Evolutionary conservation across 2,797 vertebrate genomes (phyloP), one percentile per base, ranked within the genome.

Genomic region (Muscicapa striata): DNA sequence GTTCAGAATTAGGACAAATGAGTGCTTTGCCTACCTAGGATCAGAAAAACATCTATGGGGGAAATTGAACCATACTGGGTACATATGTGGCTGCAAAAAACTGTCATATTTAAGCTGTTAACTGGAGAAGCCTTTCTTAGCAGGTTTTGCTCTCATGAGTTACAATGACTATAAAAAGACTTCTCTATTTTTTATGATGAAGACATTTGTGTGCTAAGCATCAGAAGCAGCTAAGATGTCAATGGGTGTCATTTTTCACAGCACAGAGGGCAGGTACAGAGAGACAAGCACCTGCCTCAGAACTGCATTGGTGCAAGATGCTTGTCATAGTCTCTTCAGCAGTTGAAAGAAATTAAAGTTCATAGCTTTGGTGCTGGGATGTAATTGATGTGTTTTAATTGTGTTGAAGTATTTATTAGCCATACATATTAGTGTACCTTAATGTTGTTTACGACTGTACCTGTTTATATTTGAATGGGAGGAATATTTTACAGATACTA

Each of bases 1-100:
- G 85, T 89, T 97, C 73, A 64, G 86, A 93, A 96, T 85, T 46
- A 96, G 94, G 96, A 96, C 95, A 96, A 95, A 97, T 80, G 90
- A 93, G 79, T 78, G 68, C 34, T 36, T 90, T 93, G 66, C 86
- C 74, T 84, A 20, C 80, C 86, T 90, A 84, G 90, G 69, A 87
- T 51, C 30, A 76, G 95, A 91, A 90, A 58, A 45, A 19, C 36
- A 61, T 96, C 91, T 77, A 8, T 36, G 76, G 77, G 90, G 94
- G 84, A 70, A 26, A 26, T 24, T 13, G 73, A 85, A 61, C 89
- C 59, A 15, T 38, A 18, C 79, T 72, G 84, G 83, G 67, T 67
- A 52, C 58, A 23, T 89, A 46, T 41, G 84, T 67, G 90, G 80
- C 87, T 43, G 70, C 32, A 62, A 74, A 95, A 95, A 48, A 34